Percentiles rank a stretch among this genome's conserved stretches.
Conservation (phyloP, 2,888 invertebrate genomes). For the Morinoia aosen region DNA sequence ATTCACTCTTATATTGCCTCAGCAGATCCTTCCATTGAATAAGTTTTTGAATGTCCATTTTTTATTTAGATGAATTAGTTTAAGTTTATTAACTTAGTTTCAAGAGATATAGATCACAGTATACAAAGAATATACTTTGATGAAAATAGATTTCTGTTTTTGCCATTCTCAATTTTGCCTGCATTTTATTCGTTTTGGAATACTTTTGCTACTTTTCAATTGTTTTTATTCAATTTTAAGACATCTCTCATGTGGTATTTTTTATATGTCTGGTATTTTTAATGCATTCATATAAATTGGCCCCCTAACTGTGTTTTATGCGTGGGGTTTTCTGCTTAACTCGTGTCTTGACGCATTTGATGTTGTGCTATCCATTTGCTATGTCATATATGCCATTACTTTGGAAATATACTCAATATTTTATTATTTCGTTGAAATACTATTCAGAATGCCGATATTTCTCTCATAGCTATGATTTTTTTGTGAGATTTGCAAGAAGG, state of each 20-base stretch:
- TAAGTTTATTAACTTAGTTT: neutral
- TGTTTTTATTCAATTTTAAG: neutral
- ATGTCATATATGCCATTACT: neutral
- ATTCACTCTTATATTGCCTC: neutral
- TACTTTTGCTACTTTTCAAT: neutral
- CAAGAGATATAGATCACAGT: neutral
- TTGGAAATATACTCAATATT: neutral
- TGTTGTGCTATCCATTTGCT: neutral
- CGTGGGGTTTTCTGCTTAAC: constrained; percentile 4
- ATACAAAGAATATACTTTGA: neutral
- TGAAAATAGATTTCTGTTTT: neutral
- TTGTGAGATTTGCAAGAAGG: neutral
- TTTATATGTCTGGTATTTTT: constrained; percentile 9
- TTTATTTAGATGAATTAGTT: neutral
- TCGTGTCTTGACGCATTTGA: neutral
- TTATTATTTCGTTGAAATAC: neutral
- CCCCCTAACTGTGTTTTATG: neutral
- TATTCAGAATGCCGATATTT: neutral
- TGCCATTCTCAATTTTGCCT: neutral
- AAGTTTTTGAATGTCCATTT: neutral
- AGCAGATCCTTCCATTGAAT: neutral
- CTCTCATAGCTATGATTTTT: neutral
- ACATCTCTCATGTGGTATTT: neutral
- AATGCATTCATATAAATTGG: neutral
- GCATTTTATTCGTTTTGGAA: neutral